Evolutionary conservation across 2,113 vertebrate species (phyloP).

Genomic region (Cephalopholis sonnerati): DNA sequence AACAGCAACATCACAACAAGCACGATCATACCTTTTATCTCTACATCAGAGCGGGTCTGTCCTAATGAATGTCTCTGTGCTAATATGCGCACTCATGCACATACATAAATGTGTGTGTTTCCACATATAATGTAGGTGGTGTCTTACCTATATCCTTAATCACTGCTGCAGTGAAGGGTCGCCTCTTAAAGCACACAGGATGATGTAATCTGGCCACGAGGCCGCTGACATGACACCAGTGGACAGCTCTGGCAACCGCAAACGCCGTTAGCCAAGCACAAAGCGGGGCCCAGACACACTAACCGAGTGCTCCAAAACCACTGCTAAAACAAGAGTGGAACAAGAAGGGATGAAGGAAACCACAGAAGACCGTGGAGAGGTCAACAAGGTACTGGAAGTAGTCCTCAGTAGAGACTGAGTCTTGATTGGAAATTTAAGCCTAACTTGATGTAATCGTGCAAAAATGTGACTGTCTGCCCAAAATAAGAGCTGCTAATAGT

Average conservation of each 20-base stretch:
- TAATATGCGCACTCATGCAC: background rate
- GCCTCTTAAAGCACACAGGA: constrained; percentile 30
- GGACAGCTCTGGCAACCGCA: constrained; percentile 51
- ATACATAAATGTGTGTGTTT: background rate
- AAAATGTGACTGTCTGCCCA: background rate
- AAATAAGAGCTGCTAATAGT: constrained; percentile 4
- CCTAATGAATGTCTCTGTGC: constrained; percentile 14
- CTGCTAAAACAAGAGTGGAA: constrained; percentile 51
- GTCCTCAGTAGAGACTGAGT: background rate
- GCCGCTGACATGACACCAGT: constrained; percentile 49
- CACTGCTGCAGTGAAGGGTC: background rate
- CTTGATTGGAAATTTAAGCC: constrained; percentile 11
- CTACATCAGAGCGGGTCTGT: constrained; percentile 20
- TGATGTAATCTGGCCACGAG: constrained; percentile 54
- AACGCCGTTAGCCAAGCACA: constrained; percentile 27
- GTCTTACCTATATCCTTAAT: background rate
- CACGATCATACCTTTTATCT: constrained; percentile 4
- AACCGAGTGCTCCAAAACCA: constrained; percentile 27
- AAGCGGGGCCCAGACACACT: constrained; percentile 24
- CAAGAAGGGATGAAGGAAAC: constrained; percentile 26
- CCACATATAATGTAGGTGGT: background rate
- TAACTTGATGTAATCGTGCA: constrained; percentile 13
- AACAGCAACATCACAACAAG: constrained; percentile 37
- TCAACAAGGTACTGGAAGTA: constrained; percentile 20
- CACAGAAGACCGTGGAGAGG: constrained; percentile 24